Base-by-base conservation (phyloP, 2,113 vertebrate genomes). In the Sturnira hondurensis region DNA sequence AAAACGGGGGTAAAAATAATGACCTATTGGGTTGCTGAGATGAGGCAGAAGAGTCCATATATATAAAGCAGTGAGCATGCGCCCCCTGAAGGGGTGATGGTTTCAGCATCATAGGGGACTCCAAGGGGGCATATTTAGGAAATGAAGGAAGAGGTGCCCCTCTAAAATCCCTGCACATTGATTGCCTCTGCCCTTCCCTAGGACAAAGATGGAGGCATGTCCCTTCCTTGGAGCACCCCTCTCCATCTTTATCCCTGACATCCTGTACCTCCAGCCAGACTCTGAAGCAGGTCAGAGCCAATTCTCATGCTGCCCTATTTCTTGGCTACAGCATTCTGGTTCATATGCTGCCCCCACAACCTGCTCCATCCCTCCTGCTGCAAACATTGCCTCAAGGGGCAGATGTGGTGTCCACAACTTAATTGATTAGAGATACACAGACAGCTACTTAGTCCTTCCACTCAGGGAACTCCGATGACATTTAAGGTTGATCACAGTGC, bases 221-320 rank as follows among this genome's bases (percentile, higher is more conserved):
- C 19, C 3, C 10, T 68, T 7, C 41, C 54, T 20, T 11, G 1
- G 13, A 61, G 77, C 0, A 2, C 3, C 17, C 14, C 26, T 43
- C 26, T 5, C 24, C 36, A 24, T 28, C n/a, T 43, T 33, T 36
- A 14, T 45, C 17, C 56, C 63, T 13, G 63, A 24, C 3, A 3
- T 38, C 47, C 61, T 83, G 50, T 12, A 16, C 36, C 50, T 10
- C 2, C 0, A 2, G 43, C 26, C 4, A 9, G 43, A n/a, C 43
- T 12, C 81, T 9, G 28, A 61, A 7, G 58, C 5, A 19, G 4
- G 33, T 54, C 50, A 50, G 20, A 56, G 31, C n/a, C 20, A n/a
- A 19, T n/a, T 11, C 16, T 4, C 0, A 11, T 3, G 15, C 54
- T 10, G 0, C 16, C 41, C 1, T 8, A 36, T 28, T 28, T 36